A percentile compares a stretch with the other conserved stretches of the same genome.
Conservation (phyloP, 2,797 vertebrate genomes). For the Enteromius trimaculatus region DNA sequence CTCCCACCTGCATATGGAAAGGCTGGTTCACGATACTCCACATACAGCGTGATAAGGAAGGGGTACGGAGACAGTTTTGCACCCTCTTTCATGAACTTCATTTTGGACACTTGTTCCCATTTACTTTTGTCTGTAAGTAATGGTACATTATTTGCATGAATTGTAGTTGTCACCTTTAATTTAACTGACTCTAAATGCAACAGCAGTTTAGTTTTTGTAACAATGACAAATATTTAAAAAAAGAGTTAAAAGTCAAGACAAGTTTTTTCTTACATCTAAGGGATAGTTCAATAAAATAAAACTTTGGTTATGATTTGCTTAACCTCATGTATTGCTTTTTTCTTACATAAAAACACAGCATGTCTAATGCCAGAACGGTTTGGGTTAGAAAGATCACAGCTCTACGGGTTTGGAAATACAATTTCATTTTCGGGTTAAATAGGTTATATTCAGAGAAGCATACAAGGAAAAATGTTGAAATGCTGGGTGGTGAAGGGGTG, state of each 20-base stretch:
- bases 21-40: conserved; percentile 71
- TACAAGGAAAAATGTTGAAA: conserved; percentile 89
- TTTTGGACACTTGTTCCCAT: conserved; percentile 75
- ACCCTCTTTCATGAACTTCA: conserved; percentile 70
- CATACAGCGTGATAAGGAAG: conserved; percentile 78
- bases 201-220: background rate
- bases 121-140: conserved; percentile 79
- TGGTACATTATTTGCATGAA: background rate
- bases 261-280: background rate
- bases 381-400: background rate
- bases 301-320: background rate
- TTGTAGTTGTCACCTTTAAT: background rate
- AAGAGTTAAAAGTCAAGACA: background rate
- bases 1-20: conserved; percentile 54
- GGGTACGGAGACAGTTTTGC: conserved; percentile 75
- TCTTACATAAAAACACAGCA: background rate
- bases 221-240: background rate
- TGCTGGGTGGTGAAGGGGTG: conserved; percentile 86
- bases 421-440: background rate
- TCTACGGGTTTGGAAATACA: background rate
- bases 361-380: background rate
- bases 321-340: background rate
- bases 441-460: conserved; percentile 15
- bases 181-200: background rate
- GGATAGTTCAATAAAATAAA: background rate